Evolutionary conservation across 2,888 invertebrate species (phyloP).

Genomic region (Amiota mariae): DNA sequence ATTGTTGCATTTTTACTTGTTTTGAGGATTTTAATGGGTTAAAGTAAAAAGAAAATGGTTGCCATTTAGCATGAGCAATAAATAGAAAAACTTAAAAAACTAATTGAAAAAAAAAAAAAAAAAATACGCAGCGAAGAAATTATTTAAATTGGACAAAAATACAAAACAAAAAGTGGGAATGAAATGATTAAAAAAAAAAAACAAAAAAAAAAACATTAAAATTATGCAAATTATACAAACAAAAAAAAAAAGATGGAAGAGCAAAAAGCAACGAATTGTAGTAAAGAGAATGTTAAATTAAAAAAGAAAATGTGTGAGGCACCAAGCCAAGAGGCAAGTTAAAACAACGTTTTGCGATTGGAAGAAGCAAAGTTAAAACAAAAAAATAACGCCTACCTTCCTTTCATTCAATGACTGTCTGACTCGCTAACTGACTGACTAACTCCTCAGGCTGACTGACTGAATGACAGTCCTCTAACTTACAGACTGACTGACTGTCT

Average conservation of each 20-base stretch:
- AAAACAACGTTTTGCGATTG: slow-evolving; percentile 62
- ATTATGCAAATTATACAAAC: not conserved
- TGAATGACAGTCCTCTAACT: no score
- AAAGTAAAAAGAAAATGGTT: slow-evolving; percentile 13
- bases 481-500: no score
- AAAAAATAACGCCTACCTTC: slow-evolving; percentile 44
- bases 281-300: not conserved
- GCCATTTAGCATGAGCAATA: not conserved
- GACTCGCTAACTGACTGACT: no score
- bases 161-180: not conserved
- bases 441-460: no score
- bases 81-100: no score
- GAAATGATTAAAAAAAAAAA: slow-evolving; percentile 8
- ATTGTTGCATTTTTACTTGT: no score
- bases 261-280: not conserved
- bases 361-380: slow-evolving; percentile 46
- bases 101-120: no score
- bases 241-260: slow-evolving; percentile 8
- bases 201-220: not conserved
- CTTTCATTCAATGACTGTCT: not conserved
- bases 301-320: not conserved
- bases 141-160: slow-evolving; percentile 27
- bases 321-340: slow-evolving; percentile 38
- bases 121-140: no score
- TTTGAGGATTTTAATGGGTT: slow-evolving; percentile 35